Base-by-base conservation (phyloP, 1,140 invertebrate species). In the Wiebesia pumilae region DNA sequence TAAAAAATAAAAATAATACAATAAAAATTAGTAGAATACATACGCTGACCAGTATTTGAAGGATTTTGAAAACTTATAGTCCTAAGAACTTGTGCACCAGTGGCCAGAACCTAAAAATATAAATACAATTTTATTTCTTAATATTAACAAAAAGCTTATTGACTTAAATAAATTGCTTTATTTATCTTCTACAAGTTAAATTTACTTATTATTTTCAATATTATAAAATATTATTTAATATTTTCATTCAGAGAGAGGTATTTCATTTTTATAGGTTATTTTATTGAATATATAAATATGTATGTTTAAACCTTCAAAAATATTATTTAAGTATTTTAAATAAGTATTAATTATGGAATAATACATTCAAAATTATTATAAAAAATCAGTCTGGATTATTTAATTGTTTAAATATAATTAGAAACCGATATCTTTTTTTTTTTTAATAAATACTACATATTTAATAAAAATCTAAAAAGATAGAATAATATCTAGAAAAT, bases 71-170 rank as follows among this genome's bases (percentile, higher is more conserved):
- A 90, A 89, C 91, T 94, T 83, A 94, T 92, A 85, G 94, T 94
- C 89, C 94, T 93, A 69, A 95, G 89, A 81, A 95, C 92, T 92
- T 94, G 94, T 87, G 93, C 89, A 87, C 93, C 93, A 85, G 93
- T 91, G 83, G 93, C 90, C 80, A 94, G 90, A 87, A 94, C 92
- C 93, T 94, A 83, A 82, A 84, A 7, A 89, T 1, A 84, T 82
- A 86, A 81, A 77, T 86, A 71, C 38, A 75, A 4, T 75, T 75
- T 75, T 75, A 75, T 43, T 43, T 75, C 10, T 43, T 43, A 27
- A 27, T 7, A 14, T 6, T 62, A 62, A 54, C 3, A 62, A 62
- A 27, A 14, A 62, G 27, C 3, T 62, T 62, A 62, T 62, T 62
- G 3, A 62, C 27, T 62, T 27, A 62, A 62, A 27, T 62, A 62